Base-by-base conservation (phyloP, 1,140 invertebrate species). In the Macrocentrus cingulum region DNA sequence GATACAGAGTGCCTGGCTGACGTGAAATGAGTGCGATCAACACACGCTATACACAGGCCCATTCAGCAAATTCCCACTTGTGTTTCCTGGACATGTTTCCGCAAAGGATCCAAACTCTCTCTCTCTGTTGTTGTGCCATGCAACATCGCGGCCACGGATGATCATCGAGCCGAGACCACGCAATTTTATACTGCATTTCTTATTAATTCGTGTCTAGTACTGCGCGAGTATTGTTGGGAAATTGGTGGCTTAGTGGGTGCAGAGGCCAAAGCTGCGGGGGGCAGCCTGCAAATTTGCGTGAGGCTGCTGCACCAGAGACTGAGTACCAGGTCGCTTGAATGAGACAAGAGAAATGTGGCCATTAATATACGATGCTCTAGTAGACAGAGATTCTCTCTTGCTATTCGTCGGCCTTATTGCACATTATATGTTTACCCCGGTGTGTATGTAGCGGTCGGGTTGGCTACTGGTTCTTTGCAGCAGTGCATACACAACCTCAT, bases 401-500 rank as follows among this genome's bases (percentile, higher is more conserved):
- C 48, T 53, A 53, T 56, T 52, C 51, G 22, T 61, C 46, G 39
- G 56, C 53, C 53, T 61, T 61, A 56, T 61, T 61, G 59, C 46
- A 25, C 52, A 45, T 48, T 61, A 52, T 39, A 45, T 11, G 3
- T 45, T 20, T 51, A 41, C 59, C 39, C 45, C n/a, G n/a, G n/a
- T n/a, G n/a, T n/a, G n/a, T n/a, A n/a, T n/a, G n/a, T n/a, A n/a
- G n/a, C n/a, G n/a, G n/a, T n/a, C n/a, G n/a, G n/a, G n/a, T n/a
- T n/a, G n/a, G 18, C 36, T 29, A 32, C 13, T 19, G 8, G 6
- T 16, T 15, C 5, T 39, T 16, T n/a, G 18, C 34, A 34, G 29
- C 11, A 11, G 29, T 6, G 11, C 11, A 52, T 19, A 20, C 22
- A n/a, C 15, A 7, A 51, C 16, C n/a, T 22, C n/a, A n/a, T n/a